Evolutionary conservation across 2,888 invertebrate genomes (phyloP), one percentile per base, ranked within the genome.

Genomic region (Cheilosia vulpina): DNA sequence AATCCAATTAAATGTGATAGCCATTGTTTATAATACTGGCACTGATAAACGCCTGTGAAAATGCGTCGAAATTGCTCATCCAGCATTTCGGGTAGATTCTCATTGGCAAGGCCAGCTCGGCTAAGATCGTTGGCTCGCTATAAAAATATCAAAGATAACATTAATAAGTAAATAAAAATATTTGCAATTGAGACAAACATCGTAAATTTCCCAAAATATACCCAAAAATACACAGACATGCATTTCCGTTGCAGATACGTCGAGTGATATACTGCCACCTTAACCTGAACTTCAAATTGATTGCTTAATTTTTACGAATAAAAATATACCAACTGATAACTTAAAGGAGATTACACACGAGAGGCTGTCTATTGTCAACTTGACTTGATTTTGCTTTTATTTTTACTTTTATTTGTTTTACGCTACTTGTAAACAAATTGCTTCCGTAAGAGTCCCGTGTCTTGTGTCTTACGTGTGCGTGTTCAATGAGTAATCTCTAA

Each of bases 271-370:
- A 45, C 47, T 15, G 47, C 43, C 63, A 73, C 73, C 63, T 73
- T 55, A 38, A 24, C 17, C 63, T 73, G 55, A 73, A 55, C 73
- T 65, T 73, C 2, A 9, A 55, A 11, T 45, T 73, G 73, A 73
- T 73, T 73, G 34, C 34, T 47, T 17, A 57, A 17, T 53, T 43
- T 68, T 21, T 43, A 45, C 7, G 15, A 27, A 43, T 6, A 24
- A 11, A 53, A 41, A 65, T 31, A 65, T 31, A 60, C 24, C 5
- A 4, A 1, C 53, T 24, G 50, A 65, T 65, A 50, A 65, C 34
- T 55, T 21, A 9, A 45, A 31, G 27, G 19, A 17, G 53, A 66
- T 53, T 53, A 53, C 24, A 7, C 7, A 47, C 3, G 7, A 50
- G 13, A 19, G 17, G n/a, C 31, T 45, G 47, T 47, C 47, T 47